Percentiles rank a stretch among this genome's conserved stretches.
Evolutionary conservation across 1,140 invertebrate species (phyloP).

Genomic region (Nasonia vitripennis): DNA sequence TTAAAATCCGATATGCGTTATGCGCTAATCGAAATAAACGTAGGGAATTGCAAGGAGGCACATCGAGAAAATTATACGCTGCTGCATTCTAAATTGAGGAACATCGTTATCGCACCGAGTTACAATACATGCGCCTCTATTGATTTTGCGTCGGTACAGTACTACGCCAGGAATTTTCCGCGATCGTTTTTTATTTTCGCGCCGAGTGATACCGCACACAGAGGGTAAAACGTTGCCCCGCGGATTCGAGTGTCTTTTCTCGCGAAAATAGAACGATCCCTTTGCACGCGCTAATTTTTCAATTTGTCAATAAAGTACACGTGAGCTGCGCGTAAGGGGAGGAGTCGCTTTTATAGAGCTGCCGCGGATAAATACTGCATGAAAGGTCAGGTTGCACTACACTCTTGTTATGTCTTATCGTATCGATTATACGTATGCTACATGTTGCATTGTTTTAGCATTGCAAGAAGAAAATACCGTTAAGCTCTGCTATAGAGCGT

Average conservation of each 20-base stretch:
- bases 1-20: too few relatives aligned
- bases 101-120: not conserved
- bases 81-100: not conserved
- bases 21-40: too few relatives aligned
- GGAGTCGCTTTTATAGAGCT: not conserved
- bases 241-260: not conserved
- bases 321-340: too few relatives aligned
- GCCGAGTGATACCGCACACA: not conserved
- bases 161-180: not conserved
- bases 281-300: too few relatives aligned
- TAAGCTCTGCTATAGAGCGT: not conserved
- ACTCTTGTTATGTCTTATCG: slow-evolving; percentile 32
- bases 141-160: not conserved
- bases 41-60: too few relatives aligned
- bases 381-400: slow-evolving; percentile 34
- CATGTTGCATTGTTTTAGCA: too few relatives aligned
- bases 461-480: not conserved
- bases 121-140: not conserved
- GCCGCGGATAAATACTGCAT: not conserved
- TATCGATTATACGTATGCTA: slow-evolving; percentile 28
- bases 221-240: not conserved
- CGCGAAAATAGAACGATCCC: not conserved
- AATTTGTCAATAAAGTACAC: not conserved
- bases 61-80: not conserved
- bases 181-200: not conserved